A percentile compares a stretch with the other conserved stretches of the same genome.
Conservation (phyloP, 2,797 vertebrate genomes). For the Phalanger gymnotis region DNA sequence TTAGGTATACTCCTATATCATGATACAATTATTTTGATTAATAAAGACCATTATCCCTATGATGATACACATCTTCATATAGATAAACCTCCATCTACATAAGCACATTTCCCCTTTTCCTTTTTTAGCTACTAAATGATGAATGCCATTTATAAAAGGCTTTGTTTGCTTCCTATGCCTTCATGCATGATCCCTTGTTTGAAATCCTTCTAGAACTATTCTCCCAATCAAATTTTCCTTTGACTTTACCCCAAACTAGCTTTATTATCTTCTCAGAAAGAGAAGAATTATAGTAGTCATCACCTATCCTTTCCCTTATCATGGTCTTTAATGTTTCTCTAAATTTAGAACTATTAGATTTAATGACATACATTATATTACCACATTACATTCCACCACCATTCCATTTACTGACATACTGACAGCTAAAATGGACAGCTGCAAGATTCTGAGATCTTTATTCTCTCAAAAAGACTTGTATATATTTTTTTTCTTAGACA, state of each 20-base stretch:
- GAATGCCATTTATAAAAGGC: background rate
- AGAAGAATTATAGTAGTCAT: background rate
- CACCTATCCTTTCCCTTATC: background rate
- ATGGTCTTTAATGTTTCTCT: background rate
- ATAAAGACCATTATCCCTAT: background rate
- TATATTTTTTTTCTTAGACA: background rate
- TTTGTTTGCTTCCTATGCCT: background rate
- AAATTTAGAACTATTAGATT: background rate
- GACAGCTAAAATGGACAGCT: background rate
- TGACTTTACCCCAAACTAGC: background rate
- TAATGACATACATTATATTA: slow-evolving; percentile 3
- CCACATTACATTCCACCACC: background rate
- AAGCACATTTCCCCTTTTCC: background rate
- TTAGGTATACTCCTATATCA: background rate
- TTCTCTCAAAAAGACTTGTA: background rate
- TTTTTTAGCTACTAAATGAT: slow-evolving; percentile 19
- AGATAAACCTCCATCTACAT: background rate
- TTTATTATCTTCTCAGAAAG: background rate
- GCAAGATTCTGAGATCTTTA: background rate
- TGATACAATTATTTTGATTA: background rate
- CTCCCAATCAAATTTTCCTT: background rate
- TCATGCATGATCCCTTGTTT: background rate
- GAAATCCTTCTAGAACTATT: background rate
- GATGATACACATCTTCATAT: background rate
- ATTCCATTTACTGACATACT: background rate